Conservation (phyloP, 2,888 invertebrate genomes). For the Conistra vaccinii region DNA sequence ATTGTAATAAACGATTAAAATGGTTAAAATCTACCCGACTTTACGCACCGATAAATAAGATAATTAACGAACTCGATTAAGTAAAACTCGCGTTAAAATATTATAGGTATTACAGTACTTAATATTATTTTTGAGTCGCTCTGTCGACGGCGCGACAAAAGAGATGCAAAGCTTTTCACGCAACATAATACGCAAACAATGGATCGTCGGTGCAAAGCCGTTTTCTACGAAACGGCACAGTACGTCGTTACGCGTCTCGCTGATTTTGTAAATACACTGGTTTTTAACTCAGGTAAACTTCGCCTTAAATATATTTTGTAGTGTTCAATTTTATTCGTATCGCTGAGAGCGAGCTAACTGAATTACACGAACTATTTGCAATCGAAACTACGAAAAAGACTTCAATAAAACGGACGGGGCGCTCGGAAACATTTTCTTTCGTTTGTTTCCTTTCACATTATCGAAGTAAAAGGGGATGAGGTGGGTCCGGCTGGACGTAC, state of each 20-base stretch:
- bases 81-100: constrained; percentile 28
- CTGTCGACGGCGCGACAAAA: constrained; percentile 66
- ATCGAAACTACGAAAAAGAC: constrained; percentile 87
- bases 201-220: constrained; percentile 74
- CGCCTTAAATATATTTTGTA: constrained; percentile 74
- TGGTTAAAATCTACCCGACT: constrained; percentile 50
- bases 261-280: constrained; percentile 79
- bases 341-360: constrained; percentile 81
- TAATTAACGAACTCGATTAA: constrained; percentile 42
- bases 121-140: constrained; percentile 62
- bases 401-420: constrained; percentile 87
- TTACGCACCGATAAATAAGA: constrained; percentile 54
- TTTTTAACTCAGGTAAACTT: constrained; percentile 76
- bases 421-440: constrained; percentile 89
- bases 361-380: constrained; percentile 89
- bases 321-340: constrained; percentile 78
- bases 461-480: constrained; percentile 86
- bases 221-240: constrained; percentile 77
- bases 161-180: constrained; percentile 79
- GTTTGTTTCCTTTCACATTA: constrained; percentile 90
- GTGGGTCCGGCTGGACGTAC: constrained; percentile 84
- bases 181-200: constrained; percentile 81
- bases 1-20: constrained; percentile 10
- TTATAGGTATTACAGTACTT: constrained; percentile 45
- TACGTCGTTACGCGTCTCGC: constrained; percentile 79